Evolutionary conservation across 2,888 invertebrate genomes (phyloP).

Genomic region (Sturmia bella): DNA sequence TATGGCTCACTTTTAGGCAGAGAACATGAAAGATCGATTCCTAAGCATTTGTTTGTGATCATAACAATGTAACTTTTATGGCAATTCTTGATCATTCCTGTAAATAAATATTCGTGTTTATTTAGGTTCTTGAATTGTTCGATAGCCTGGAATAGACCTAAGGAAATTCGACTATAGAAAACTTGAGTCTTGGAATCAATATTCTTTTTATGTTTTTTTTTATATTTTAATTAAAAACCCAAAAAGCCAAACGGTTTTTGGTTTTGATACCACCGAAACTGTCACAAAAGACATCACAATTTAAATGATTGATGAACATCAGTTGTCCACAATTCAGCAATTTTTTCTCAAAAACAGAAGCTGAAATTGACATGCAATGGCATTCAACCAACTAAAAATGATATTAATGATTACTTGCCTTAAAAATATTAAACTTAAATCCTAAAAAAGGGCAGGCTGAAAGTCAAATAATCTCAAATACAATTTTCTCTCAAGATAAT

Average conservation of each 20-base stretch:
- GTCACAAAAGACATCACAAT: slow-evolving; percentile 45
- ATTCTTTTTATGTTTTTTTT: no score
- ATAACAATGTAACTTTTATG: no score
- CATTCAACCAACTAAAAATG: slow-evolving; percentile 29
- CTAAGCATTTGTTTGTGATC: no score
- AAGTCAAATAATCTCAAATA: slow-evolving; percentile 48
- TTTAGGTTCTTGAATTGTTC: no score
- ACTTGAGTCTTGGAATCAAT: no score
- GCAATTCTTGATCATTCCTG: no score
- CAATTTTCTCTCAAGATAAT: slow-evolving; percentile 32
- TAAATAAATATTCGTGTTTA: no score
- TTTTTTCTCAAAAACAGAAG: slow-evolving; percentile 41
- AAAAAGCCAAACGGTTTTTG: not conserved
- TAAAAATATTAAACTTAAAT: slow-evolving; percentile 2
- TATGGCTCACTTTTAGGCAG: no score
- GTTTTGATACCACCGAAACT: slow-evolving; percentile 38
- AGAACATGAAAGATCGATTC: no score
- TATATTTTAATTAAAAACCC: not conserved
- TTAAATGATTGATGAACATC: slow-evolving; percentile 55
- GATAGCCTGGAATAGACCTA: no score
- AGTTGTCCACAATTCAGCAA: slow-evolving; percentile 27
- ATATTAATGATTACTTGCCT: slow-evolving; percentile 43
- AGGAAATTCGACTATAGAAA: no score
- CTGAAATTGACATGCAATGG: slow-evolving; percentile 53
- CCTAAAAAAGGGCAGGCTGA: slow-evolving; percentile 33